Conservation (phyloP, 2,113 vertebrate genomes). For the human region DNA sequence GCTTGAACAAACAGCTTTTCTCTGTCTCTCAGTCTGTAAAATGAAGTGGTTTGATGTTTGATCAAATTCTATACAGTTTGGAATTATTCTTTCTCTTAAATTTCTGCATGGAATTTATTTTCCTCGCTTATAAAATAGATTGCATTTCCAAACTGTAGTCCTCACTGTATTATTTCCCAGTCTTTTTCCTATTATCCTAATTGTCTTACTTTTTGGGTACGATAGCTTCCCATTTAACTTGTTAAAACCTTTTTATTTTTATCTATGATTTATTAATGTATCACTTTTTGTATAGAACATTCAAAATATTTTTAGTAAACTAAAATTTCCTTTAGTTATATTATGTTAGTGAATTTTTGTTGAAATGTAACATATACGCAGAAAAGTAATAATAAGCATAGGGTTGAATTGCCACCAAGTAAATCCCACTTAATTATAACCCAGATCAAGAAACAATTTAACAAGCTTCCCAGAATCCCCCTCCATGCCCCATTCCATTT, state of each 20-base stretch:
- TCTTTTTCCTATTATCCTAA: neutral
- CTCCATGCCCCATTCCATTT: neutral
- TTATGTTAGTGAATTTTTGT: neutral
- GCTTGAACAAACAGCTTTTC: neutral
- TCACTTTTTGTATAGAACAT: slow-evolving; percentile 6
- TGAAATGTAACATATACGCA: neutral
- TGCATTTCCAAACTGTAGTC: neutral
- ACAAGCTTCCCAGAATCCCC: neutral
- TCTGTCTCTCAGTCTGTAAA: neutral
- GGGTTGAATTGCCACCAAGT: neutral
- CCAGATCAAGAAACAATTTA: neutral
- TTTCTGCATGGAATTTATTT: neutral
- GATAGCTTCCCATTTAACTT: neutral
- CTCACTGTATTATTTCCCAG: neutral
- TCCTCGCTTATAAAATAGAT: neutral
- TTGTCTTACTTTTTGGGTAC: neutral
- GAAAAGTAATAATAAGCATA: neutral
- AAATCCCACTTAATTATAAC: neutral
- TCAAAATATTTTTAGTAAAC: neutral
- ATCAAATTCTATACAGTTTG: neutral
- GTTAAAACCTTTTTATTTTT: neutral
- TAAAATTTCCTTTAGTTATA: neutral
- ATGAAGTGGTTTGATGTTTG: neutral
- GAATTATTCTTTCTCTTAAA: neutral
- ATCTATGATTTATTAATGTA: neutral